Evolutionary conservation across 2,113 vertebrate genomes (phyloP).

Genomic region (Calyptommatus sinebrachiatus): DNA sequence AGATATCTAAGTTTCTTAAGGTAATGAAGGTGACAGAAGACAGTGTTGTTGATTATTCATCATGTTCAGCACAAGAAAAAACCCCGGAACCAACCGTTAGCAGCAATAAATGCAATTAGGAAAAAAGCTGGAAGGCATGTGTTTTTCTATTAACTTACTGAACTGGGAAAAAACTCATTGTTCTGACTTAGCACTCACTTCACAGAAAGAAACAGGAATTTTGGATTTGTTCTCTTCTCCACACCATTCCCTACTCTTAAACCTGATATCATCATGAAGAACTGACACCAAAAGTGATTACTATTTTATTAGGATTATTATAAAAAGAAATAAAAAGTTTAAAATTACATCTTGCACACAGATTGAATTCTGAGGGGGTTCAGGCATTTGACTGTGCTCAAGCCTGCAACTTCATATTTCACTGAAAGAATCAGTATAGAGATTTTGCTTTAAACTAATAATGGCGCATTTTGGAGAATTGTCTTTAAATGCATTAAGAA

Average conservation of each 20-base stretch:
- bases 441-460: neutral
- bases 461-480: neutral
- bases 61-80: constrained; percentile 37
- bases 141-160: neutral
- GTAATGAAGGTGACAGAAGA: constrained; percentile 36
- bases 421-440: neutral
- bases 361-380: neutral
- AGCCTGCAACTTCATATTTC: neutral
- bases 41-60: neutral
- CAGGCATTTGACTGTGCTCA: neutral
- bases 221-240: neutral
- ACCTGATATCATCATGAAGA: neutral
- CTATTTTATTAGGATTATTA: neutral
- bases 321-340: neutral
- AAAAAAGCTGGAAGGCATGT: neutral
- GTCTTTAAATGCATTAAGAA: neutral
- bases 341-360: neutral
- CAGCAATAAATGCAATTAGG: neutral
- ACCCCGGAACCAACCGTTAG: neutral
- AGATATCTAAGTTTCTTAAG: neutral
- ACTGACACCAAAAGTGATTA: neutral
- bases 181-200: neutral
- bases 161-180: neutral
- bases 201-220: neutral
- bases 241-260: neutral